Evolutionary conservation across 37 sponge, comb jelly and placozoan genomes (phyloP), one percentile per base, ranked within the genome.

Genomic region (Tethya wilhelma): DNA sequence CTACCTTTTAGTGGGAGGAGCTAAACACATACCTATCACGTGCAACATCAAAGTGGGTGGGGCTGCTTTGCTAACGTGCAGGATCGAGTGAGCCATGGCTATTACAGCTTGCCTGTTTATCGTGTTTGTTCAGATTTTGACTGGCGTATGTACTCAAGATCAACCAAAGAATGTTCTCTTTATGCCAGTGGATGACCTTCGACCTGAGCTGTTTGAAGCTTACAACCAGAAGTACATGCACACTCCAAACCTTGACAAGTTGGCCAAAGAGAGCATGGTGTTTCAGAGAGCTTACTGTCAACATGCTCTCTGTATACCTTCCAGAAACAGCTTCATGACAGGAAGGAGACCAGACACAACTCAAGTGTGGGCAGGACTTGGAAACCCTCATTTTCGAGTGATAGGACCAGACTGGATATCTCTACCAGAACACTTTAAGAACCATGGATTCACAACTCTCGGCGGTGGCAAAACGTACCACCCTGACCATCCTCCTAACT

Each of bases 381-480:
- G 59, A 6, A 45, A 71, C 28, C 76, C 56, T 41, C 37, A 57
- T 12, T 74, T 74, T 57, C 58, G 76, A 25, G 38, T 31, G 43
- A 63, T 43, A 26, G 82, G 82, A 49, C 71, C 49, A 1, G 44
- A 80, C 58, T 80, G 82, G 82, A 71, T 71, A 23, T 49, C 82
- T 37, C 49, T 80, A 38, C 82, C 82, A 28, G 46, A 80, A 42
- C 68, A 80, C 59, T 80, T 80, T 26, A 74, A 80, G 39, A 78
- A 74, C 1, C 23, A 80, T 53, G 82, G 82, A 2, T 80, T 43
- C 44, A 44, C 68, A 2, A 62, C 82, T 4, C 46, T 63, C 6
- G 82, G 82, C 31, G 82, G 69, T 26, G 82, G 82, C 58, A 80
- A 80, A 75, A 73, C 68, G 5, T 80, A 43, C 38, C 82, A 80